Base-by-base conservation (phyloP, 2,888 invertebrate species). In the Drosophila affinis region DNA sequence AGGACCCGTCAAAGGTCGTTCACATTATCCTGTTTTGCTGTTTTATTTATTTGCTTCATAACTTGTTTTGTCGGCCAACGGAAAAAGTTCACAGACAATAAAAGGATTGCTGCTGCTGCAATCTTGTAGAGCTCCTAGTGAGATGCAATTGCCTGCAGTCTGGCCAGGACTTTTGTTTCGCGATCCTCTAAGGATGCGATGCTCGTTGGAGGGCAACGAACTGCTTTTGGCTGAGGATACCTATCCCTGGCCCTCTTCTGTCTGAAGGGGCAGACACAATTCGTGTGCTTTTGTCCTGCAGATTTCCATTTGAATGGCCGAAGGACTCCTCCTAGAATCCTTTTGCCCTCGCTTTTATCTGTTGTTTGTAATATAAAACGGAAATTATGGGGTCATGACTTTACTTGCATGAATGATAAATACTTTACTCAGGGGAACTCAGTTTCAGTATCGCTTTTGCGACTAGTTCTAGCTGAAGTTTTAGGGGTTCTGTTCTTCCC, bases 51-150 rank as follows among this genome's bases (percentile, higher is more conserved):
- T n/a, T n/a, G n/a, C n/a, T n/a, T n/a, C n/a, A 81, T 67, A 83
- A 88, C 83, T 76, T 76, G 83, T 87, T 83, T 78, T 58, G n/a
- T 67, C 44, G 49, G 44, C 46, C 72, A 78, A 87, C 84, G 65
- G 81, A 87, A 86, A 87, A 88, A 73, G 85, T 84, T 87, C 85
- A 78, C 88, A 84, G 84, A 88, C 84, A 77, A 76, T 67, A 61
- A 81, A 76, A 68, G 87, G 63, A 75, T 62, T 74, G 45, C 47
- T 62, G 32, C 32, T 32, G 32, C 10, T 71, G 39, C 63, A 65
- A 53, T 63, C 49, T 2, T 14, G 58, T 18, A 18, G 18, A 18
- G 18, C 59, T 34, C 65, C 58, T 63, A 64, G 59, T 46, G 77
- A 61, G 46, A 81, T 63, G 76, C 65, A 65, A 34, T 65, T 58